Evolutionary conservation across 2,797 vertebrate genomes (phyloP).

Genomic region (Okamejei kenojei): DNA sequence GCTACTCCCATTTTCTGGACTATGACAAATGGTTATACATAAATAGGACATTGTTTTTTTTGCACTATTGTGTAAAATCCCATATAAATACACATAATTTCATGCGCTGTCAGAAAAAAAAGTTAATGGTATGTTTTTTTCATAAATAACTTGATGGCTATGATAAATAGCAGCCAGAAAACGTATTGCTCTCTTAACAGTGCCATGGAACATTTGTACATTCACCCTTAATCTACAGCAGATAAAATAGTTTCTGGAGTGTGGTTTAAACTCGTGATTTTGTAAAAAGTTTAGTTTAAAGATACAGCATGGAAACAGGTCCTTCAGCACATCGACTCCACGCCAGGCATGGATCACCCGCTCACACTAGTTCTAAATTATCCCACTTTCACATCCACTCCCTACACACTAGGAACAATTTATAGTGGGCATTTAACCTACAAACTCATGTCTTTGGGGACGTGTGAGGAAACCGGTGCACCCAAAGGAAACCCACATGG

Average conservation of each 20-base stretch:
- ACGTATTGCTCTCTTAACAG: neutral
- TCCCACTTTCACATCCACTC: too few species aligned
- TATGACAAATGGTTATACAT: neutral
- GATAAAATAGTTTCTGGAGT: neutral
- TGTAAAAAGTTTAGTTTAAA: too few species aligned
- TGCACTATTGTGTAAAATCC: neutral
- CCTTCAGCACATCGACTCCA: too few species aligned
- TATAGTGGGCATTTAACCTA: too few species aligned
- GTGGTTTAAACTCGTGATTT: neutral
- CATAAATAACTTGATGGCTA: too few species aligned
- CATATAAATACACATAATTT: neutral
- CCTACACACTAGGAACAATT: too few species aligned
- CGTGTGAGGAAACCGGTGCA: too few species aligned
- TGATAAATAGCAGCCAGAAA: neutral
- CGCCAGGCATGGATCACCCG: too few species aligned
- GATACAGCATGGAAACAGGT: too few species aligned
- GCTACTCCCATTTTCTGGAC: neutral
- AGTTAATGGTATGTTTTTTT: neutral
- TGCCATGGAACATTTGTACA: neutral
- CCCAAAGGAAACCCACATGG: too few species aligned
- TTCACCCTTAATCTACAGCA: neutral
- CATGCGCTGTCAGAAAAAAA: neutral
- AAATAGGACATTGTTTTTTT: neutral
- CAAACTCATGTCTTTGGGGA: too few species aligned
- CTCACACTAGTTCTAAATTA: too few species aligned